These are phyloP conservation scores for Eucidaris tribuloides DNA, from an alignment of 35 echinoderm and acorn worm genomes.

Conservation along the genomic window DNA sequence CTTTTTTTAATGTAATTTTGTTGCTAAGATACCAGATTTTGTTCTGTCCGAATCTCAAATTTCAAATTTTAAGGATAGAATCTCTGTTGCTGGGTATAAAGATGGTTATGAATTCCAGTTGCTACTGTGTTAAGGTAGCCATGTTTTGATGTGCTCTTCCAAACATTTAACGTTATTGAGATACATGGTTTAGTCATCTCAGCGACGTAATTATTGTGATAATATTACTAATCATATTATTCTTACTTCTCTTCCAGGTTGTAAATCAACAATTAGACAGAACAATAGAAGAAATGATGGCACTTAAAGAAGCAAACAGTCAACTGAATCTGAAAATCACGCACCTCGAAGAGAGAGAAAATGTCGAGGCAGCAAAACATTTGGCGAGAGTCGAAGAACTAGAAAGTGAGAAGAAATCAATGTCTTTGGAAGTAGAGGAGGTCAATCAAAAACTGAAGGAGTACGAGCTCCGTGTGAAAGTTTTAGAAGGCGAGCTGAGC, in stretches of 20 bases:
- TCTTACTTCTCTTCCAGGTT: not conserved
- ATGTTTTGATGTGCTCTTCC: too few species aligned
- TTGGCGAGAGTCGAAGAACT: not conserved
- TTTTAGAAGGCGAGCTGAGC: not conserved
- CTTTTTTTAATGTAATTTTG: too few species aligned
- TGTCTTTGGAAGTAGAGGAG: not conserved
- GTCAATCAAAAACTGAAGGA: not conserved
- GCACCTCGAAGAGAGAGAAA: not conserved
- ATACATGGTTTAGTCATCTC: too few species aligned
- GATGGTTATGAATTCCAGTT: too few species aligned
- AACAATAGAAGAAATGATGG: not conserved
- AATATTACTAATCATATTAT: too few species aligned
- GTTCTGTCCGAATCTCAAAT: too few species aligned
- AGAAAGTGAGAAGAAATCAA: not conserved
- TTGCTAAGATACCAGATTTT: too few species aligned
- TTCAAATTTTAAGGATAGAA: too few species aligned
- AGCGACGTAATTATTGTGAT: too few species aligned
- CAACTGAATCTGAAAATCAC: not conserved
- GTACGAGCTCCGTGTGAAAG: not conserved
- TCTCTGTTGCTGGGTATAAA: too few species aligned
- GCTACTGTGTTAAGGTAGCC: too few species aligned
- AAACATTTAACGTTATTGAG: too few species aligned
- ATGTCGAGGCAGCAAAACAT: not conserved
- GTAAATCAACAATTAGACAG: conserved; percentile 5
- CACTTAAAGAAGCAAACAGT: not conserved